Conservation (phyloP, 2,797 vertebrate species). For the Esox lucius region DNA sequence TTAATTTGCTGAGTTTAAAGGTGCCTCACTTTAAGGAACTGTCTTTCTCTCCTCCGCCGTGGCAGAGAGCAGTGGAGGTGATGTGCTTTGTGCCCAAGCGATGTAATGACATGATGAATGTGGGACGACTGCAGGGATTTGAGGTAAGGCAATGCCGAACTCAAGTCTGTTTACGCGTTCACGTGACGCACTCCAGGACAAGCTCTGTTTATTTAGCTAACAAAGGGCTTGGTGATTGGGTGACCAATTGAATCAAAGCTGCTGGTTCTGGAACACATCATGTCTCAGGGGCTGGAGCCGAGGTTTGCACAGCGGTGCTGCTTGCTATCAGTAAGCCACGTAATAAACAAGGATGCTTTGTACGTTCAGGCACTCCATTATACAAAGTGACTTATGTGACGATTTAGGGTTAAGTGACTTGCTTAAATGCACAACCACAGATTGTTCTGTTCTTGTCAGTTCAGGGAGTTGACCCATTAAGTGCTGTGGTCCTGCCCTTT, state of each 20-base stretch:
- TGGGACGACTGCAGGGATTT: constrained; percentile 90
- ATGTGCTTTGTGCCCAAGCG: constrained; percentile 95
- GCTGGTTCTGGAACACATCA: background rate
- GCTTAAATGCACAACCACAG: too few species aligned
- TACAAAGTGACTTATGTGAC: too few species aligned
- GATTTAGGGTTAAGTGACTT: too few species aligned
- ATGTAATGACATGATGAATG: constrained; percentile 96
- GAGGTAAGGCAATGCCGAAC: constrained; percentile 74
- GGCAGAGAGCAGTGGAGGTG: constrained; percentile 90
- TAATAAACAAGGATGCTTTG: constrained; percentile 18
- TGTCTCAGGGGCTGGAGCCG: background rate
- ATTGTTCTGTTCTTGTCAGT: too few species aligned
- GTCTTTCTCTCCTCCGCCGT: background rate
- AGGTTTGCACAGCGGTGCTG: background rate
- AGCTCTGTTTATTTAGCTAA: background rate
- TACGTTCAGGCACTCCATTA: background rate
- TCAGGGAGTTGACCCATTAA: too few species aligned
- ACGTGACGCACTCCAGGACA: background rate
- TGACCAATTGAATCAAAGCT: background rate
- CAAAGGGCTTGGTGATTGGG: background rate
- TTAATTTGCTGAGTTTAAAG: background rate
- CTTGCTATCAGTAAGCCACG: constrained; percentile 5
- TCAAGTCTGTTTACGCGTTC: background rate
- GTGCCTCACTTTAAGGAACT: background rate
- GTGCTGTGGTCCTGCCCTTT: background rate